Evolutionary conservation across 1,140 invertebrate genomes (phyloP).

Genomic region (Eulimnadia texana): DNA sequence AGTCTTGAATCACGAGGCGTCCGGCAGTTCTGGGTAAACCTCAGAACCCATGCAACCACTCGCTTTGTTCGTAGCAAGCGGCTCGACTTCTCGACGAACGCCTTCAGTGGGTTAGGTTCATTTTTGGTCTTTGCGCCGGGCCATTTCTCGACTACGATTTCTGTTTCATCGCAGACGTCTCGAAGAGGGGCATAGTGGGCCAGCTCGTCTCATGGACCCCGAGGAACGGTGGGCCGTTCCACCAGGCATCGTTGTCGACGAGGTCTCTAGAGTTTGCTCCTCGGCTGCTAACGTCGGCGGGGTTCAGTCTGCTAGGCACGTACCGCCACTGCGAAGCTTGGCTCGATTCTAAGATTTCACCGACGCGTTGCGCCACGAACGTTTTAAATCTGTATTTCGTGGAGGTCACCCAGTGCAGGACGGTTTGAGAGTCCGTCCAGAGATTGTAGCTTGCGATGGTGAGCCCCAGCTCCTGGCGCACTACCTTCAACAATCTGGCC

Average conservation of each 20-base stretch:
- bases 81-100: too few species aligned
- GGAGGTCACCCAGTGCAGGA: conserved; percentile 1
- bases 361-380: conserved; percentile 13
- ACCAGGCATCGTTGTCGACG: background rate
- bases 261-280: background rate
- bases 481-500: background rate
- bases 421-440: conserved; percentile 6
- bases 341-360: conserved; percentile 13
- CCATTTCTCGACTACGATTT: background rate
- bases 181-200: too few species aligned
- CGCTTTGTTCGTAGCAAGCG: too few species aligned
- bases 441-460: background rate
- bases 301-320: conserved; percentile 13
- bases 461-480: background rate
- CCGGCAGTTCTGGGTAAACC: too few species aligned
- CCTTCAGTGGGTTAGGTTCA: background rate
- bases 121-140: background rate
- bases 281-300: conserved; percentile 14
- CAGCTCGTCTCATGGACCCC: background rate
- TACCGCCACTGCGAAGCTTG: conserved; percentile 9
- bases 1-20: background rate
- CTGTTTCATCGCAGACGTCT: background rate
- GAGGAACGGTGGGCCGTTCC: background rate
- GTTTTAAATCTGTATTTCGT: background rate
- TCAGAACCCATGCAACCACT: too few species aligned